Base-by-base conservation (phyloP, 2,113 vertebrate genomes). In the Phalacrocorax pelagicus region DNA sequence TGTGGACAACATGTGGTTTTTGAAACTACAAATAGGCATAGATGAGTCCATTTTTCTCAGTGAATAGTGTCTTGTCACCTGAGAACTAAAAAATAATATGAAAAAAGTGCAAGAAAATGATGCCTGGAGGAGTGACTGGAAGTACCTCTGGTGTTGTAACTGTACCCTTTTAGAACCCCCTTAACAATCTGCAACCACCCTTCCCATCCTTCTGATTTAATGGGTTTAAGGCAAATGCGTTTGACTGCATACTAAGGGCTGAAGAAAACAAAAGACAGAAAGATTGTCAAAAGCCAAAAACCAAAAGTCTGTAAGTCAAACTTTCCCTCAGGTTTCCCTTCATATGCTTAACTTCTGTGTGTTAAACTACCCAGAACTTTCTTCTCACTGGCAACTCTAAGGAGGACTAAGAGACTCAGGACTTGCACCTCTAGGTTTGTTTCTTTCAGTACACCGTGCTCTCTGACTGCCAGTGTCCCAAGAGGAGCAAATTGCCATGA, bases 401-500 rank as follows among this genome's bases (percentile, higher is more conserved):
- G 71, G 10, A 81, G 16, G 18, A 51, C 46, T 65, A 30, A 84
- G 67, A 90, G 27, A 36, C 38, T 66, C 42, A 10, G 54, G 13
- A 65, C 23, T 81, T 62, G 20, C 12, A 40, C 27, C 44, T 65
- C 73, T 32, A 49, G 15, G 10, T 73, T 81, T 92, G 29, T 26
- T 72, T 73, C 70, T 84, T 65, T 92, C 71, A 91, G 67, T 36
- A 54, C 22, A 23, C 18, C 0, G 0, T 47, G 32, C 51, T 89
- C 61, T 91, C 70, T 91, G 62, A 30, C 27, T 82, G 74, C 21
- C 5, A 3, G 81, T 19, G 1, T 91, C 78, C 78, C 81, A 51
- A 70, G 92, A 92, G 62, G 83, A 94, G 63, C 58, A 88, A 93
- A 96, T 88, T 90, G 51, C 84, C 77, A 81, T 97, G 85, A 90